Base-by-base conservation (phyloP, 2,113 vertebrate species). In the Nematolebias whitei region DNA sequence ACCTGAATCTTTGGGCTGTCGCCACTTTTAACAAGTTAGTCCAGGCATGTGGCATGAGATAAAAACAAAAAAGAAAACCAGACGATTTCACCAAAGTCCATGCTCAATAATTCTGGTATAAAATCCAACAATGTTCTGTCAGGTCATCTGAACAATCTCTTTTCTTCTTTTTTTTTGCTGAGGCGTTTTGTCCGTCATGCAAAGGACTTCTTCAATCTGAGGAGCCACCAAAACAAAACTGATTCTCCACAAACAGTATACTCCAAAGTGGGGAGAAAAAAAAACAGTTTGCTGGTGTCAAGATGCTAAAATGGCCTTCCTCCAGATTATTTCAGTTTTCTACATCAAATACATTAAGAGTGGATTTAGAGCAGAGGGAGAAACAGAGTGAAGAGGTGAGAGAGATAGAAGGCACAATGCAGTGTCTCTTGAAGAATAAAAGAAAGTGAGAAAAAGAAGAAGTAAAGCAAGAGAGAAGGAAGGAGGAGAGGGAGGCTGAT, bases 331-430 rank as follows among this genome's bases (percentile, higher is more conserved):
- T n/a, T n/a, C n/a, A n/a, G n/a, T n/a, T n/a, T n/a, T n/a, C n/a
- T n/a, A n/a, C n/a, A 9, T 18, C 3, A 12, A 62, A 38, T 48
- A 32, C 38, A 44, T 35, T 26, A 12, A 13, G 23, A 39, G 22
- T 10, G 48, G 55, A 39, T 53, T 52, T 63, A 66, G 56, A 70
- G 60, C 38, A 47, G 44, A 58, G 20, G 40, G 60, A 45, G 50
- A 16, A 62, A 26, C 18, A 18, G n/a, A 54, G 40, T 22, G 50
- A 65, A 45, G 40, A 58, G 58, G 18, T 40, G 50, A 65, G 41
- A 69, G 63, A 49, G 69, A 81, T 60, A 61, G 66, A 84, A 72
- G 68, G 39, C 66, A 40, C 19, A 13, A 14, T 63, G 76, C 50
- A 60, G 74, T 32, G 57, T 66, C 82, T 74, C 62, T 26, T 0